Conservation (phyloP, 2,113 vertebrate genomes). For the Calyptomena viridis region DNA sequence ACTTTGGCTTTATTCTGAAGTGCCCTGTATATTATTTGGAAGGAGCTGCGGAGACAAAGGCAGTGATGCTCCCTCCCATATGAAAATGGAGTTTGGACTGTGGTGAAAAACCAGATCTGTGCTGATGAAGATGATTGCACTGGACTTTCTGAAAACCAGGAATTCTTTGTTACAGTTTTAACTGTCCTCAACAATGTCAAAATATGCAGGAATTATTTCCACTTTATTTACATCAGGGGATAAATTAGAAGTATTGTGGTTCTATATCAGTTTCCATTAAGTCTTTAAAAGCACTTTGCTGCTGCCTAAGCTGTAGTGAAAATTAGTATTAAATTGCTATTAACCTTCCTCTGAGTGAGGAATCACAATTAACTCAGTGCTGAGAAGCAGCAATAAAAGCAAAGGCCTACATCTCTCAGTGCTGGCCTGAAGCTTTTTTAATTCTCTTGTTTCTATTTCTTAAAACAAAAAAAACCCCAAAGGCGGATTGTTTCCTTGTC, state of each 20-base stretch:
- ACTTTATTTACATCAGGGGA: background rate
- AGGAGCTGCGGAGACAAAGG: background rate
- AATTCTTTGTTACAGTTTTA: background rate
- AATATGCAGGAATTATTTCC: background rate
- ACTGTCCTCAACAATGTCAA: background rate
- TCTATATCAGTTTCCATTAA: background rate
- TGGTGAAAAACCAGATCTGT: background rate
- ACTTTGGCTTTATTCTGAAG: background rate
- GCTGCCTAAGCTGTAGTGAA: background rate
- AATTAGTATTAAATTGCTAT: background rate
- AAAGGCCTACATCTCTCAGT: background rate
- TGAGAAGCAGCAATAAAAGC: background rate
- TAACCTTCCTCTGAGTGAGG: background rate
- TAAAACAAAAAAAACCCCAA: background rate
- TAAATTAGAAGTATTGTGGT: background rate
- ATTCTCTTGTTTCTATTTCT: background rate
- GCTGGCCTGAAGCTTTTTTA: background rate
- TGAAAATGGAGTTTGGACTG: background rate
- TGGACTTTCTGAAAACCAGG: background rate
- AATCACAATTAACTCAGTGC: background rate
- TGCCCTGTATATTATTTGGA: background rate
- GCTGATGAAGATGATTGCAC: background rate
- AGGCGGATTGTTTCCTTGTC: background rate
- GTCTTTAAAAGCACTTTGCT: background rate
- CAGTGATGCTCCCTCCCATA: background rate